phyloP scores from a whole-genome alignment of 2,797 vertebrate genomes.

The Oreortyx pictus region DNA sequence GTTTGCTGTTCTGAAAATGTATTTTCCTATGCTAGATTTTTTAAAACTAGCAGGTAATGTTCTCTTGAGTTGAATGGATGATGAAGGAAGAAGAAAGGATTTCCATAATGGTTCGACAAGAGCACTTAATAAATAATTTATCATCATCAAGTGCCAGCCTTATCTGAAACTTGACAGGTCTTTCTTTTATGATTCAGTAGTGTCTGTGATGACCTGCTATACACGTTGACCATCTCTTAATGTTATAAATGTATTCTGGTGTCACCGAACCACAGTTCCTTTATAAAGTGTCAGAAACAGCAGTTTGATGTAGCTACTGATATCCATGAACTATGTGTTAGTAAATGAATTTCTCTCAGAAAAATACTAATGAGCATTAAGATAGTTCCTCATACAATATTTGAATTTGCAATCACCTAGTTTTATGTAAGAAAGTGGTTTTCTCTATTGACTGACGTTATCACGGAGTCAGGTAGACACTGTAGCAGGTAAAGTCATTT shows the following conservation, averaged over 20 bases:
- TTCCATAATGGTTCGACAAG: constrained; percentile 49
- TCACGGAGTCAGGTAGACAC: constrained; percentile 78
- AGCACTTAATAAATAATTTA: constrained; percentile 71
- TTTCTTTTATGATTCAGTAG: constrained; percentile 48
- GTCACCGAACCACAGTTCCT: not conserved
- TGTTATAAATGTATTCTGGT: constrained; percentile 32
- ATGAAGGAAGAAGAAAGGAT: not conserved
- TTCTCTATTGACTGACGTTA: constrained; percentile 82
- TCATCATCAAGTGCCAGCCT: constrained; percentile 63
- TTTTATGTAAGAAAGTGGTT: constrained; percentile 76
- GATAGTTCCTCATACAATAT: constrained; percentile 16
- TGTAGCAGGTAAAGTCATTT: constrained; percentile 78
- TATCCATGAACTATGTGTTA: not conserved
- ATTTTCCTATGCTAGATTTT: not conserved
- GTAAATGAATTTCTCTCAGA: not conserved
- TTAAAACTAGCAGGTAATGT: not conserved
- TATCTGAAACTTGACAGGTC: constrained; percentile 53
- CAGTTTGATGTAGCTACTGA: not conserved
- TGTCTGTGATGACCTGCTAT: constrained; percentile 35
- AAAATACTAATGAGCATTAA: constrained; percentile 28
- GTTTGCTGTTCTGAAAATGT: not conserved
- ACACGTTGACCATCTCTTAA: not conserved
- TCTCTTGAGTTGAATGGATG: constrained; percentile 14
- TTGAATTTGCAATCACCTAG: constrained; percentile 64
- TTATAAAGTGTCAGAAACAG: not conserved